Base-by-base conservation (phyloP, 1,140 invertebrate genomes). In the Phenacoccus solenopsis region DNA sequence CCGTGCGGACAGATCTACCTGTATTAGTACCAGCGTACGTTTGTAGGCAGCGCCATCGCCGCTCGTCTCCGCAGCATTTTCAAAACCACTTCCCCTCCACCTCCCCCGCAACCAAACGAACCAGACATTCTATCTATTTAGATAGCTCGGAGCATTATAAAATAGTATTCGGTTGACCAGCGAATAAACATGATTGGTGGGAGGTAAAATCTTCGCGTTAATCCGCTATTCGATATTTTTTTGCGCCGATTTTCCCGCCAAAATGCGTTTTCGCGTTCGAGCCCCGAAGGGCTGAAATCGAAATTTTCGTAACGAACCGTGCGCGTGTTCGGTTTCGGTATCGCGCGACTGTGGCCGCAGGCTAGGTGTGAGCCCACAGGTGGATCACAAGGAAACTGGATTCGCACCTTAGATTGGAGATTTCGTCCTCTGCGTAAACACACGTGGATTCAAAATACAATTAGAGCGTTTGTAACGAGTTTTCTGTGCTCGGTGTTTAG, bases 101-200 rank as follows among this genome's bases (percentile, higher is more conserved):
- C 59, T 64, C 59, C 59, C 59, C 59, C 59, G 59, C 59, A 64
- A 64, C 59, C 25, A 4, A 24, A 24, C 25, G 20, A 27, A 27
- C 59, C 25, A 64, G 59, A 64, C 59, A 64, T 27, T 9, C 59
- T 64, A 64, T 64, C 59, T 64, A 64, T 64, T 64, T 64, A 64
- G 59, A 64, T 64, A 64, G 59, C 59, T 64, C 59, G 59, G 25
- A 64, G 59, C 22, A 64, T 24, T 64, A 64, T 64, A 27, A 64
- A 64, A 64, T 64, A 64, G 59, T 64, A 64, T 64, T 64, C 59
- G 21, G 59, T 64, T 64, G 59, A 64, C 59, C 59, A 64, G 21
- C 59, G 59, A 25, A 64, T 64, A 64, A 64, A 64, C 59, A 64
- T 64, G 22, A 64, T 64, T 64, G 59, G 25, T 49, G 38, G 38